Evolutionary conservation across 1,140 invertebrate species (phyloP).

Genomic region (Triops cancriformis): DNA sequence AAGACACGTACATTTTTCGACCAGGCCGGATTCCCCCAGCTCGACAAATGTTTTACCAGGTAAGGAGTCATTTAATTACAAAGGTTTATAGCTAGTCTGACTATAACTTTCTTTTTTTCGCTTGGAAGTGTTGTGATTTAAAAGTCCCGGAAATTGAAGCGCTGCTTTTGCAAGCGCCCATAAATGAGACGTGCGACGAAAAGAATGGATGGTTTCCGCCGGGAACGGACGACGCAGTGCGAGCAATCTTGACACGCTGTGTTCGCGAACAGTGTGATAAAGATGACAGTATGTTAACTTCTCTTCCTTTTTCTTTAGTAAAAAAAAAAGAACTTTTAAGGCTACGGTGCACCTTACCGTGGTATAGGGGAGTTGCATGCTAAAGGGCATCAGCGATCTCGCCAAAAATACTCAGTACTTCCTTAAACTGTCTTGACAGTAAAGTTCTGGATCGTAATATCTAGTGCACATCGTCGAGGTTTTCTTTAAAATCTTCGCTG

Average conservation of each 20-base stretch:
- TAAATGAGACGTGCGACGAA: slow-evolving; percentile 55
- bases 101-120: too few relatives aligned
- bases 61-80: slow-evolving; percentile 34
- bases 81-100: too few relatives aligned
- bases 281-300: not conserved
- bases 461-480: too few relatives aligned
- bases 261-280: slow-evolving; percentile 41
- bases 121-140: slow-evolving; percentile 65
- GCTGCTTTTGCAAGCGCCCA: slow-evolving; percentile 56
- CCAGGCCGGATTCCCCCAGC: slow-evolving; percentile 60
- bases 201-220: slow-evolving; percentile 64
- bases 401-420: too few relatives aligned
- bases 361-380: too few relatives aligned
- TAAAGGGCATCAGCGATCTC: too few relatives aligned
- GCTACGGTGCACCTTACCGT: too few relatives aligned
- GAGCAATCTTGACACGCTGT: slow-evolving; percentile 56
- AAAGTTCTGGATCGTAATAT: too few relatives aligned
- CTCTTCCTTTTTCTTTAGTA: too few relatives aligned
- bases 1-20: slow-evolving; percentile 53
- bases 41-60: slow-evolving; percentile 74
- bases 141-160: slow-evolving; percentile 73
- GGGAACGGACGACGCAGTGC: slow-evolving; percentile 55
- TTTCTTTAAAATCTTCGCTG: too few relatives aligned
- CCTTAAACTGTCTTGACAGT: too few relatives aligned
- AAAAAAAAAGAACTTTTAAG: not conserved